Evolutionary conservation across 2,797 vertebrate genomes (phyloP).

Genomic region (Pogoniulus pusillus): DNA sequence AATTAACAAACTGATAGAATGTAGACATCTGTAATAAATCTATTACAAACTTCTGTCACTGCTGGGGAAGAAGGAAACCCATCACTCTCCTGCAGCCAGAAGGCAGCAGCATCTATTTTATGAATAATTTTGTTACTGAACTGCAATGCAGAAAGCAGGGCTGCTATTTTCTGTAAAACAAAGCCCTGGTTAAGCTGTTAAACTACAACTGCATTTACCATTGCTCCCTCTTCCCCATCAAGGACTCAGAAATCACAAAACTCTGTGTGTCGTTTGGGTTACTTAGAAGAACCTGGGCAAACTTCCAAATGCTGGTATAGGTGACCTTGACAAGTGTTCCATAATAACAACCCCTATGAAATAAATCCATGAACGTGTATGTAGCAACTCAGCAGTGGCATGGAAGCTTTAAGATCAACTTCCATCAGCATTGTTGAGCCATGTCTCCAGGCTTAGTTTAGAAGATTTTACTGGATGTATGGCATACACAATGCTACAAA

Average conservation of each 20-base stretch:
- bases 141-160: not conserved
- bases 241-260: slow-evolving; percentile 25
- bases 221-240: not conserved
- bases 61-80: not conserved
- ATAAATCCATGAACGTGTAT: slow-evolving; percentile 40
- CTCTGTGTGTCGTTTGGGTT: not conserved
- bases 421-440: not conserved
- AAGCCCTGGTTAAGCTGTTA: not conserved
- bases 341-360: slow-evolving; percentile 16
- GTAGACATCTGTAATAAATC: not conserved
- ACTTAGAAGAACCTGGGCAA: slow-evolving; percentile 60
- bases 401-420: not conserved
- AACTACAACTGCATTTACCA: not conserved
- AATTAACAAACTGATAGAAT: not conserved
- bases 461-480: not conserved
- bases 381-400: not conserved
- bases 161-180: slow-evolving; percentile 11
- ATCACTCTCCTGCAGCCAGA: not conserved
- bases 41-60: slow-evolving; percentile 20
- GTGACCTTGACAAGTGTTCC: slow-evolving; percentile 47
- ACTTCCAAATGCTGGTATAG: slow-evolving; percentile 59
- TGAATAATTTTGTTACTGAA: not conserved
- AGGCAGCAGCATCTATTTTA: not conserved
- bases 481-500: not conserved
- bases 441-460: not conserved